A percentile compares a stretch with the other conserved stretches of the same genome.
phyloP scores from a whole-genome alignment of 2,888 invertebrate species.

The Andrena hattorfiana region DNA sequence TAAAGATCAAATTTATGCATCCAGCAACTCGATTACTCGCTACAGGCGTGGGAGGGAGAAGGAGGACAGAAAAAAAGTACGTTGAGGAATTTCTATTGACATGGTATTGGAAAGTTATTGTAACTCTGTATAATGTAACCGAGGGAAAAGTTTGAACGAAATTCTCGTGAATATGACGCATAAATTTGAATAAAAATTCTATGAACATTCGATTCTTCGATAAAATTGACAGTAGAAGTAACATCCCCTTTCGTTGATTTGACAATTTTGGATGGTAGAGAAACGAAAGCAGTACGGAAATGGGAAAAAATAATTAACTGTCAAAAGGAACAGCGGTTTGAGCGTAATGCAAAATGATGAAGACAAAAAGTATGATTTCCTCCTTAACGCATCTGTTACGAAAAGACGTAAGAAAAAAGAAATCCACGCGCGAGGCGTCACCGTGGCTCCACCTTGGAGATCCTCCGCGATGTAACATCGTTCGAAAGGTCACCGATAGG shows the following conservation, averaged over 20 bases:
- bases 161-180: no score
- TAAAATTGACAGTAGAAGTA: no score
- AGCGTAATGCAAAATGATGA: not conserved
- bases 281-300: not conserved
- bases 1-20: no score
- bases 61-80: no score
- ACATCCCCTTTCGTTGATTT: not conserved
- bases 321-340: not conserved
- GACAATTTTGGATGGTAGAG: not conserved
- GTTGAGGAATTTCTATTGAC: no score
- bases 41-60: no score
- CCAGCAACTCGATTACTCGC: no score
- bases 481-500: conserved; percentile 40
- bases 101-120: no score
- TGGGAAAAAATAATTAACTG: not conserved
- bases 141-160: no score
- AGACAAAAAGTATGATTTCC: not conserved
- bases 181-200: no score
- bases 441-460: conserved; percentile 52
- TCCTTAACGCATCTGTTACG: conserved; percentile 33
- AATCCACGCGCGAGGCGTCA: conserved; percentile 9
- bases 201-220: no score
- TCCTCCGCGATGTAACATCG: not conserved
- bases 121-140: no score
- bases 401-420: conserved; percentile 42